A percentile compares a stretch with the other conserved stretches of the same genome.
These are phyloP conservation scores for Diaprepes abbreviatus DNA, from an alignment of 2,888 invertebrate genomes.

Conservation along the genomic window DNA sequence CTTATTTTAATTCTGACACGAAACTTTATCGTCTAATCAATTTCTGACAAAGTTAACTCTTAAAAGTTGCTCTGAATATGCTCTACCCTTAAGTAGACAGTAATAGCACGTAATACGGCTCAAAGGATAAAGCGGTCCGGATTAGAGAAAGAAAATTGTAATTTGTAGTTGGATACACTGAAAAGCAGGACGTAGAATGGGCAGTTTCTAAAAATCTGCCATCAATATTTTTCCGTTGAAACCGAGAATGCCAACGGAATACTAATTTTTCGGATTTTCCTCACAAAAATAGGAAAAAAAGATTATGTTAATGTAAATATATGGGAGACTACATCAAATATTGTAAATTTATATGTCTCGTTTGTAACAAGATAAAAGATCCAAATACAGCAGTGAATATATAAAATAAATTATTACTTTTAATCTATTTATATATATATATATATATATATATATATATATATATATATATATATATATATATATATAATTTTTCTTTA, in stretches of 20 bases:
- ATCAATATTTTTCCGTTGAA: not conserved
- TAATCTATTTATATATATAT: too few relatives aligned
- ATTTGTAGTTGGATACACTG: conserved; percentile 9
- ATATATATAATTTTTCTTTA: too few relatives aligned
- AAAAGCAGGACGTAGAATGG: conserved; percentile 1
- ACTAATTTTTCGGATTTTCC: not conserved
- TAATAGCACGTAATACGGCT: conserved; percentile 22
- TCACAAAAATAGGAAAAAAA: too few relatives aligned
- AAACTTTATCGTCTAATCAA: conserved; percentile 3
- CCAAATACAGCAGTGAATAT: too few relatives aligned
- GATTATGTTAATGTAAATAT: too few relatives aligned
- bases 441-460: too few relatives aligned
- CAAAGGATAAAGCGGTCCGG: conserved; percentile 8
- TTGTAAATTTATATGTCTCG: too few relatives aligned
- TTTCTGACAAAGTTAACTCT: conserved; percentile 9
- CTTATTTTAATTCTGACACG: too few relatives aligned
- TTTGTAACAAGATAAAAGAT: too few relatives aligned
- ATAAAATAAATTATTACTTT: too few relatives aligned
- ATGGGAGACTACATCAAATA: too few relatives aligned
- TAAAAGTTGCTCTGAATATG: conserved; percentile 8
- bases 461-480: too few relatives aligned
- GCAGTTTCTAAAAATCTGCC: not conserved
- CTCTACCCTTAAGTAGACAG: conserved; percentile 20
- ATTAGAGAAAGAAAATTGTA: conserved; percentile 20
- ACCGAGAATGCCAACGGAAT: not conserved